A percentile compares a stretch with the other conserved stretches of the same genome.
These are phyloP conservation scores for Camponotus pennsylvanicus DNA, from an alignment of 1,140 invertebrate genomes.

Conservation along the genomic window DNA sequence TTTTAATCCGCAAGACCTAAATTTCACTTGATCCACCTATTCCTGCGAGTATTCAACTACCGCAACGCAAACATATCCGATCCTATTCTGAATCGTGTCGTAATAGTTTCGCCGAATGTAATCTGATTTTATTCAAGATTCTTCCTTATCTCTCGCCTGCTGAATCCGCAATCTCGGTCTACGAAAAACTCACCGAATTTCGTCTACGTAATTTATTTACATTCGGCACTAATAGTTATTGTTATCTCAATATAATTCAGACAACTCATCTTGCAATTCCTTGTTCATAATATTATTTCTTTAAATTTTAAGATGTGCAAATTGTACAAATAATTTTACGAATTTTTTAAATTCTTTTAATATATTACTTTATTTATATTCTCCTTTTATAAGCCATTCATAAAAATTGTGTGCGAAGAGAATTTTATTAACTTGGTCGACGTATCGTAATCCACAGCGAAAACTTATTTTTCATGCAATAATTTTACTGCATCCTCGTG, in stretches of 20 bases:
- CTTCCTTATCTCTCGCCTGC: not conserved
- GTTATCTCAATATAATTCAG: not conserved
- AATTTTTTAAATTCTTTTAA: not conserved
- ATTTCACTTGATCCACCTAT: conserved; percentile 42
- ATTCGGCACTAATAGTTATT: not conserved
- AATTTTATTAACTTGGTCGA: not conserved
- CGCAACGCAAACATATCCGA: conserved; percentile 48
- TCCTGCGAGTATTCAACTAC: conserved; percentile 1
- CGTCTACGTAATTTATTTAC: not conserved
- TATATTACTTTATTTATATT: conserved; percentile 2
- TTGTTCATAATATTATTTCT: not conserved
- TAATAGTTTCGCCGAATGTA: conserved; percentile 55
- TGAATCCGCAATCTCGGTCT: not conserved
- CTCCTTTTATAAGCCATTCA: no score
- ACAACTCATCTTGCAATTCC: not conserved
- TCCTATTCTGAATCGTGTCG: conserved; percentile 33
- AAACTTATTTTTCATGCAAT: not conserved
- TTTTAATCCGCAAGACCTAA: conserved; percentile 46
- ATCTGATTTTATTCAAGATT: conserved; percentile 46
- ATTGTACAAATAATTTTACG: not conserved
- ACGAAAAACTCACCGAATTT: conserved; percentile 9
- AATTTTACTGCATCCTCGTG: not conserved
- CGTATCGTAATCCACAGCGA: no score
- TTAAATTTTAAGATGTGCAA: not conserved
- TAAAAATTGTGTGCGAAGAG: not conserved